A percentile compares a stretch with the other conserved stretches of the same genome.
Evolutionary conservation across 2,113 vertebrate genomes (phyloP).

Genomic region (Spizaetus ornatus): DNA sequence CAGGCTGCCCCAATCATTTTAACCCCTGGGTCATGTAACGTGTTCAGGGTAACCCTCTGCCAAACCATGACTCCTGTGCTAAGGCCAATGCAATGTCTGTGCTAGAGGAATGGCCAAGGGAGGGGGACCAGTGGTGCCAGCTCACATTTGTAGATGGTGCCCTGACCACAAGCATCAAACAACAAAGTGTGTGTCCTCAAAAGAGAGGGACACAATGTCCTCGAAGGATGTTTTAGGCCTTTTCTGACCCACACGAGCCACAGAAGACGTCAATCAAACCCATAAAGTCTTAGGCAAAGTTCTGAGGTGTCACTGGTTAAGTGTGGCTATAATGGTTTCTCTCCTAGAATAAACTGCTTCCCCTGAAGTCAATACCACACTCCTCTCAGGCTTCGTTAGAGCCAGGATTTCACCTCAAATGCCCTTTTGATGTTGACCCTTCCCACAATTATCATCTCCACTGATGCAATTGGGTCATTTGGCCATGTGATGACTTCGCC

Average conservation of each 20-base stretch:
- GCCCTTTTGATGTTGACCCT: constrained; percentile 1
- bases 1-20: background rate
- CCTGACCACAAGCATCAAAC: background rate
- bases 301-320: background rate
- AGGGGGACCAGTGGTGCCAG: background rate
- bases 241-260: background rate
- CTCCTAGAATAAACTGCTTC: background rate
- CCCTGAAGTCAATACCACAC: background rate
- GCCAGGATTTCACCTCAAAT: background rate
- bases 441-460: background rate
- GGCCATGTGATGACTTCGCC: background rate
- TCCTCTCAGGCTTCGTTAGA: background rate
- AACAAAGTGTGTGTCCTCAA: background rate
- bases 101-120: background rate
- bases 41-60: background rate
- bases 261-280: background rate
- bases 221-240: background rate
- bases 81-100: background rate
- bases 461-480: constrained; percentile 35
- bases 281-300: background rate
- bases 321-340: background rate
- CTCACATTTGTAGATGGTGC: background rate
- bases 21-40: background rate
- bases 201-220: background rate
- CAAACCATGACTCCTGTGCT: background rate